Evolutionary conservation across 2,113 vertebrate species (phyloP).

Genomic region (pig (Sus scrofa)): DNA sequence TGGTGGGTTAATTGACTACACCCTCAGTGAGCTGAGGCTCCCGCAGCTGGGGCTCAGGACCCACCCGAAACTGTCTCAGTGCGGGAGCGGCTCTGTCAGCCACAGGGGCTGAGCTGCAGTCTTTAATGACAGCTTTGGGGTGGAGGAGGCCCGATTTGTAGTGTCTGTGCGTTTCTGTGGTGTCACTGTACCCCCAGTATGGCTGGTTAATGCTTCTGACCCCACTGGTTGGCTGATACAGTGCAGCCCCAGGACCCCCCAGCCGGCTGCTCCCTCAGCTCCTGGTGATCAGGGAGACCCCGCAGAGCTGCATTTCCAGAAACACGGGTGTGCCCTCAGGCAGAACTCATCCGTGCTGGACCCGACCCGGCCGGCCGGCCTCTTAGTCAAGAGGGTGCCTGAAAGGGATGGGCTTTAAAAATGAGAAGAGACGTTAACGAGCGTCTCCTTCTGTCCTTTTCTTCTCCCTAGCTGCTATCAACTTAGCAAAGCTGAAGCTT

Average conservation of each 20-base stretch:
- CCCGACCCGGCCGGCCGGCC: too few species aligned
- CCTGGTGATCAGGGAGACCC: neutral
- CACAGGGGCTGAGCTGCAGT: neutral
- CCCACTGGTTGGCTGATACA: fast-evolving
- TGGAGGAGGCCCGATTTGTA: fast-evolving
- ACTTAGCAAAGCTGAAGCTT: slow-evolving; percentile 94
- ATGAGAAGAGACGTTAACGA: slow-evolving; percentile 34
- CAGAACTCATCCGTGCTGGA: fast-evolving
- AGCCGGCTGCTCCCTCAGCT: neutral
- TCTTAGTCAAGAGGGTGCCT: fast-evolving
- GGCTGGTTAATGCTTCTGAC: neutral
- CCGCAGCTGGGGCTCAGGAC: neutral
- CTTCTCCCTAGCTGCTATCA: slow-evolving; percentile 91
- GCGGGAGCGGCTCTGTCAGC: neutral
- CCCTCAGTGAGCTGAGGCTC: neutral
- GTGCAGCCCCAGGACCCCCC: neutral
- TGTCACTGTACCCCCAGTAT: fast-evolving
- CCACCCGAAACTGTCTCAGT: neutral
- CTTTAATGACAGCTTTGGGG: fast-evolving
- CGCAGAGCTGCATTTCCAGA: neutral
- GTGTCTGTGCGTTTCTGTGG: neutral
- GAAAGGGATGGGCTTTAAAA: neutral
- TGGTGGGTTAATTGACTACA: neutral
- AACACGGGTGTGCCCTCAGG: neutral
- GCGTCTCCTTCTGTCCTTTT: slow-evolving; percentile 62